A percentile compares a stretch with the other conserved stretches of the same genome.
Evolutionary conservation across 2,888 invertebrate genomes (phyloP).

Genomic region (Apamea anceps): DNA sequence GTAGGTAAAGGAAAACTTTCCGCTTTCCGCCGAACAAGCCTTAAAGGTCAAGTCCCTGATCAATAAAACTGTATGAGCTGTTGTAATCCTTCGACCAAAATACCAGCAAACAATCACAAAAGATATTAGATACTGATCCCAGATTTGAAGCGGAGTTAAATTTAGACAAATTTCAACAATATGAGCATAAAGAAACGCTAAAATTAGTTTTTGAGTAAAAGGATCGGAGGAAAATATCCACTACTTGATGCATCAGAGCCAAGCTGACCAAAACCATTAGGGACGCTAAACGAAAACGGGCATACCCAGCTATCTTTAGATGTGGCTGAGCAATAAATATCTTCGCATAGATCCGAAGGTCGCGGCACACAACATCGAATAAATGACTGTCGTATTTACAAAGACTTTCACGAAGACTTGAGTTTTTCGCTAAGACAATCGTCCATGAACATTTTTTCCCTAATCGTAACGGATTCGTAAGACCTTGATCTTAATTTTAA

Average conservation of each 20-base stretch:
- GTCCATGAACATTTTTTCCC: slow-evolving; percentile 50
- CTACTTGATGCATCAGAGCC: slow-evolving; percentile 2
- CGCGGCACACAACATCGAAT: slow-evolving; percentile 10
- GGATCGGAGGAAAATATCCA: slow-evolving; percentile 3
- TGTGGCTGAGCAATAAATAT: slow-evolving; percentile 43
- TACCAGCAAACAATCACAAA: background rate
- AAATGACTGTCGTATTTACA: slow-evolving; percentile 21
- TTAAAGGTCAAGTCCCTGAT: slow-evolving; percentile 13
- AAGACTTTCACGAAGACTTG: slow-evolving; percentile 24
- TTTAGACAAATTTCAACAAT: background rate
- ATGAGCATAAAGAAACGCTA: background rate
- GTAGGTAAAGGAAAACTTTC: background rate
- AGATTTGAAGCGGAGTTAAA: background rate
- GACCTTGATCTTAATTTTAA: slow-evolving; percentile 58
- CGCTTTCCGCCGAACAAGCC: background rate
- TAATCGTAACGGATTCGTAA: slow-evolving; percentile 31
- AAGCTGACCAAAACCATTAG: slow-evolving; percentile 4
- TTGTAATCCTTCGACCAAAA: background rate
- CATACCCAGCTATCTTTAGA: slow-evolving; percentile 43
- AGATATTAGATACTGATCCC: background rate
- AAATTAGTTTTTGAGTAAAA: background rate
- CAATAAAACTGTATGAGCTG: background rate
- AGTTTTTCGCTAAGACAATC: slow-evolving; percentile 24
- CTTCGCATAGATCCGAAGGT: slow-evolving; percentile 46
- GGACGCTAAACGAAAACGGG: slow-evolving; percentile 31